Conservation (phyloP, 2,888 invertebrate genomes). For the Lasioglossum leucozonium region DNA sequence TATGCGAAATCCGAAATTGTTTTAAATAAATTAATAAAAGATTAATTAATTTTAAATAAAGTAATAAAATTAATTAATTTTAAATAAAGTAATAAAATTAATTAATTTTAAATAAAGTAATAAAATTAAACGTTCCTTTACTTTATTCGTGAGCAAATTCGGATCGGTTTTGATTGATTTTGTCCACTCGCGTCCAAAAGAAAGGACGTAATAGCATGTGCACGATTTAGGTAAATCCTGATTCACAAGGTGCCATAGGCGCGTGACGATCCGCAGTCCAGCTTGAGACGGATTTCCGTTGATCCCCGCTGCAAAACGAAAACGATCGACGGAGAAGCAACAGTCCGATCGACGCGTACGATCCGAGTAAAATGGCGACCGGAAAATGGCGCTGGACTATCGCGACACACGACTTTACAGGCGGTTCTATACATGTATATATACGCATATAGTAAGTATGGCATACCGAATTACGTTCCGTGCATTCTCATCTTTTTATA, state of each 20-base stretch:
- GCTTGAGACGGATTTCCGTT: neutral
- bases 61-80: no score
- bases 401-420: constrained; percentile 44
- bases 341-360: constrained; percentile 56
- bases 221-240: neutral
- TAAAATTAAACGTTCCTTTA: neutral
- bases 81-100: no score
- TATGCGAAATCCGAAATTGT: neutral
- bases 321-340: constrained; percentile 49
- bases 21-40: no score
- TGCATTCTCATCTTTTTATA: constrained; percentile 60
- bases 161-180: neutral
- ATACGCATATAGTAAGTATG: constrained; percentile 46
- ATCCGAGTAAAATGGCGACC: constrained; percentile 43
- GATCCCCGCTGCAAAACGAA: no score
- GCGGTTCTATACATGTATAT: constrained; percentile 60
- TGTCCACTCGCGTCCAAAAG: neutral
- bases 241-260: neutral
- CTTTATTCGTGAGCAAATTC: neutral
- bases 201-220: neutral
- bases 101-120: neutral
- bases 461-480: constrained; percentile 54
- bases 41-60: no score
- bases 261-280: neutral
- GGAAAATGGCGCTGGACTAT: constrained; percentile 42